These are phyloP conservation scores for Dicyrtoma fusca DNA, from an alignment of 2,888 invertebrate species.

Conservation along the genomic window DNA sequence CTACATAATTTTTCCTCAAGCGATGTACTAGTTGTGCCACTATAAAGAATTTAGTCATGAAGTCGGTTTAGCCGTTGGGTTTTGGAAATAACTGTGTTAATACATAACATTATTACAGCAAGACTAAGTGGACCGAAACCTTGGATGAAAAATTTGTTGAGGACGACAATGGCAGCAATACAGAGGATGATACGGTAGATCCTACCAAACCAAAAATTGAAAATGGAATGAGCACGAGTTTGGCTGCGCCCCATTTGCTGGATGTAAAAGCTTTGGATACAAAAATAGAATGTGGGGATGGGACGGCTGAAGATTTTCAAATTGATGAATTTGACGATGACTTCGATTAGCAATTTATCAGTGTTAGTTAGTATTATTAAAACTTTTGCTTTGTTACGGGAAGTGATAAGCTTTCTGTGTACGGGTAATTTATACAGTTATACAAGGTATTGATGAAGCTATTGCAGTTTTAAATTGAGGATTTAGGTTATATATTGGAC, in stretches of 20 bases:
- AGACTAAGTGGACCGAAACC: slow-evolving; percentile 16
- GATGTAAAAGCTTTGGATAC: neutral
- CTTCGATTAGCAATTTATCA: slow-evolving; percentile 32
- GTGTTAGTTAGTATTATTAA: no score
- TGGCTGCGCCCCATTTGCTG: neutral
- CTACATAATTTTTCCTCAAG: slow-evolving; percentile 10
- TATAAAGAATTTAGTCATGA: no score
- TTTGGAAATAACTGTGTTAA: neutral
- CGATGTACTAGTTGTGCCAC: neutral
- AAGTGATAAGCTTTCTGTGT: no score
- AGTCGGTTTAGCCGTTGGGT: neutral
- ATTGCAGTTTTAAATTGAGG: no score
- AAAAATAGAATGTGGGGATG: slow-evolving; percentile 1
- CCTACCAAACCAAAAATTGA: neutral
- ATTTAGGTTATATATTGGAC: no score
- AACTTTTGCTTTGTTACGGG: no score
- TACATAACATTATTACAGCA: neutral
- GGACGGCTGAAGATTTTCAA: slow-evolving; percentile 34
- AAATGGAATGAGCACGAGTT: neutral
- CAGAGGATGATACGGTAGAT: slow-evolving; percentile 1
- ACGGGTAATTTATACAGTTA: no score
- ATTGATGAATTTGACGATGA: slow-evolving; percentile 42
- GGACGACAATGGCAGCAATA: slow-evolving; percentile 15
- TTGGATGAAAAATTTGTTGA: slow-evolving; percentile 22
- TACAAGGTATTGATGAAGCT: no score